Evolutionary conservation across 2,888 invertebrate species (phyloP).

Genomic region (Melieria picta): DNA sequence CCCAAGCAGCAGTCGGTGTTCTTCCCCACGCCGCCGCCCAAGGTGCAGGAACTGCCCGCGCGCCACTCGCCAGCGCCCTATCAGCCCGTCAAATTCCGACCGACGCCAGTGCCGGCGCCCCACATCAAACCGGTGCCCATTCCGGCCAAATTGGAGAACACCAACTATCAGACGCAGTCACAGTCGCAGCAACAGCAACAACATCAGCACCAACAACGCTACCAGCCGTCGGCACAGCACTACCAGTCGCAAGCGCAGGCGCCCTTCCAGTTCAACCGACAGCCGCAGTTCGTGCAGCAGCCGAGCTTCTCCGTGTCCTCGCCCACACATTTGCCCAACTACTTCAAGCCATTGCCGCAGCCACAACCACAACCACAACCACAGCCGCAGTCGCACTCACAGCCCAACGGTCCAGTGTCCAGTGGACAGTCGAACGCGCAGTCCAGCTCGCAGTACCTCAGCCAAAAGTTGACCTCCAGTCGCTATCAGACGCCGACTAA

Average conservation of each 20-base stretch:
- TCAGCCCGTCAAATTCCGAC: conserved; percentile 63
- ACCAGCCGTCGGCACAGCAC: conserved; percentile 48
- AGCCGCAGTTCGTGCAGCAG: conserved; percentile 60
- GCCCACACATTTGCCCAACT: conserved; percentile 39
- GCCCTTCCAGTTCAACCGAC: conserved; percentile 66
- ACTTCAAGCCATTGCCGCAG: conserved; percentile 22
- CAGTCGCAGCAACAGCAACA: conserved; percentile 49
- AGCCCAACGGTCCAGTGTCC: no score
- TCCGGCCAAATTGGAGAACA: conserved; percentile 53
- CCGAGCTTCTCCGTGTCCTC: conserved; percentile 54
- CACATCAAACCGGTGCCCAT: conserved; percentile 55
- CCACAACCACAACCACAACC: conserved; percentile 8
- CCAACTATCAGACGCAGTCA: conserved; percentile 54
- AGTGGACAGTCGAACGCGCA: conserved; percentile 10
- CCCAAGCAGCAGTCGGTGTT: conserved; percentile 52
- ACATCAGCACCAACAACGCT: conserved; percentile 63
- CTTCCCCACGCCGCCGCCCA: conserved; percentile 55
- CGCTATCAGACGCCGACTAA: conserved; percentile 17
- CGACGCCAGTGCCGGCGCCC: conserved; percentile 53
- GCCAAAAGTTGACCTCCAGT: conserved; percentile 31
- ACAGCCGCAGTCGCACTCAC: conserved; percentile 13
- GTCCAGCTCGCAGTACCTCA: conserved; percentile 18
- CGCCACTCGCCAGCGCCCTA: conserved; percentile 51
- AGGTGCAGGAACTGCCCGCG: conserved; percentile 49
- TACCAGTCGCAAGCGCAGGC: conserved; percentile 38